These are phyloP conservation scores for Acrocephalus kingi DNA, from an alignment of 2,113 vertebrate species.

Conservation along the genomic window DNA sequence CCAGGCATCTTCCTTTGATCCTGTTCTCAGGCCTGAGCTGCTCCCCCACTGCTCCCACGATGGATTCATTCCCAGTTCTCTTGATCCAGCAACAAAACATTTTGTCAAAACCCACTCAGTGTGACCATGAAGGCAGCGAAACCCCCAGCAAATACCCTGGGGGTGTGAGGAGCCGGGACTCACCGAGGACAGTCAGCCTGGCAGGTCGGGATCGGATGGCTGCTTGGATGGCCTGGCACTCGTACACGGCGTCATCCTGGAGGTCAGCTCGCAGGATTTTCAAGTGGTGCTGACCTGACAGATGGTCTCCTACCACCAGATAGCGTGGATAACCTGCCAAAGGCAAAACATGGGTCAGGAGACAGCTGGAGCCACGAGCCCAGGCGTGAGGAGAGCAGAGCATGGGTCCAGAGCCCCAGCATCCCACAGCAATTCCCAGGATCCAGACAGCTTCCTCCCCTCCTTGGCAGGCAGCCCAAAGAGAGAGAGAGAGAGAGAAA, in stretches of 20 bases:
- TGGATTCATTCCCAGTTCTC: background rate
- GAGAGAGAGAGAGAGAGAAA: no score
- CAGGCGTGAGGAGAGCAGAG: background rate
- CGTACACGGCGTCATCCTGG: constrained; percentile 92
- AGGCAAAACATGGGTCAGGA: background rate
- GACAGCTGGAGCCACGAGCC: accelerated
- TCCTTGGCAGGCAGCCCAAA: background rate
- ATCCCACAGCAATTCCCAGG: background rate
- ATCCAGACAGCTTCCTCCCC: background rate
- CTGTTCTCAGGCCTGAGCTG: background rate
- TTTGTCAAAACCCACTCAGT: background rate
- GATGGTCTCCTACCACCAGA: constrained; percentile 92
- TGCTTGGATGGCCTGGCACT: constrained; percentile 96
- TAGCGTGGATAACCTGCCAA: constrained; percentile 93
- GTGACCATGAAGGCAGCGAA: accelerated
- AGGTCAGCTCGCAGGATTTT: constrained; percentile 92
- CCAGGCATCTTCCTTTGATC: background rate
- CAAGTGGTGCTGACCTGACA: constrained; percentile 92
- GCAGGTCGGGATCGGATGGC: constrained; percentile 94
- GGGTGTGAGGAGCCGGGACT: background rate
- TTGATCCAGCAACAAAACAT: background rate
- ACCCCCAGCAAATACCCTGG: accelerated
- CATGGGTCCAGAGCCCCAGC: background rate
- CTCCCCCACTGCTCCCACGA: accelerated
- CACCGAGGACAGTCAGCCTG: constrained; percentile 93